phyloP scores from a whole-genome alignment of 2,113 vertebrate genomes.

The Corvus cornix region DNA sequence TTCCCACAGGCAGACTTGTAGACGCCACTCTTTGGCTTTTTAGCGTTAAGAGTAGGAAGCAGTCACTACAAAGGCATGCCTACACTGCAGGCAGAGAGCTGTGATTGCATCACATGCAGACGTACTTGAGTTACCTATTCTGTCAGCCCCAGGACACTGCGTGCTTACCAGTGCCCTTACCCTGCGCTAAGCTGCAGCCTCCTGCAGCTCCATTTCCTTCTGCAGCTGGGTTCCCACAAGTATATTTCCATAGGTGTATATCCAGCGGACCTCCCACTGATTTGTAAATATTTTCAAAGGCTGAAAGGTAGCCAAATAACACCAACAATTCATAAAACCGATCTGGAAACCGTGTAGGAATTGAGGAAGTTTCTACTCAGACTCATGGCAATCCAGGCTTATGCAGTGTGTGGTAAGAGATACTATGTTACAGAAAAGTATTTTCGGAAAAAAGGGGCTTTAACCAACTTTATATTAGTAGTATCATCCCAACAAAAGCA shows the following conservation, averaged over 20 bases:
- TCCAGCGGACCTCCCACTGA: background rate
- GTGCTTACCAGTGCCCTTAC: background rate
- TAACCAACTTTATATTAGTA: background rate
- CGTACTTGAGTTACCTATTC: background rate
- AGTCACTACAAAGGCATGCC: conserved; percentile 41
- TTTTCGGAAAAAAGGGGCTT: background rate
- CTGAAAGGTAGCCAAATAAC: background rate
- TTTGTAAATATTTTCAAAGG: background rate
- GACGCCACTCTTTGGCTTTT: conserved; percentile 43
- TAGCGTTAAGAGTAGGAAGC: background rate
- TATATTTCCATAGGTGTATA: background rate
- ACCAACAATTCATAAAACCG: background rate
- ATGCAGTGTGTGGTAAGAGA: background rate
- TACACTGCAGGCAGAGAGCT: background rate
- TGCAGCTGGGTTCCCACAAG: background rate
- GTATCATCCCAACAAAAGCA: background rate
- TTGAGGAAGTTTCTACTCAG: background rate
- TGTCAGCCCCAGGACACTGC: background rate
- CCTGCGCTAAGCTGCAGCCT: background rate
- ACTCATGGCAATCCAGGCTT: background rate
- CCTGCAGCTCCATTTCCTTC: background rate
- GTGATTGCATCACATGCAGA: background rate
- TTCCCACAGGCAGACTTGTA: conserved; percentile 54
- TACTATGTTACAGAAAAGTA: background rate
- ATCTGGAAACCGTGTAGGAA: background rate